Evolutionary conservation across 2,888 invertebrate genomes (phyloP).

Genomic region (Augochlorella aurata): DNA sequence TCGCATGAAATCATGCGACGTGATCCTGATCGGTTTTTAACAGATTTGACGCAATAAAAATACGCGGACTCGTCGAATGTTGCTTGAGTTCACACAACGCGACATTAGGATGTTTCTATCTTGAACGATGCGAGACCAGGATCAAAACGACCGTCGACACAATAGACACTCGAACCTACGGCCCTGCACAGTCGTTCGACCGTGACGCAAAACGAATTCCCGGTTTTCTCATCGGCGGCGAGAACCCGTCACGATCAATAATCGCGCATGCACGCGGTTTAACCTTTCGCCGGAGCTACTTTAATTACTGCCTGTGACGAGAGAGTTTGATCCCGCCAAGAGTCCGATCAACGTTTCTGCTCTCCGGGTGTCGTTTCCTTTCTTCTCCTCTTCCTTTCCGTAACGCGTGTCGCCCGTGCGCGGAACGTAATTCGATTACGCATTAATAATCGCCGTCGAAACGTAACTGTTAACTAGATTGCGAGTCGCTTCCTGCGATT

Average conservation of each 20-base stretch:
- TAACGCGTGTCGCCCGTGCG: background rate
- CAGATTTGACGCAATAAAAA: too few relatives aligned
- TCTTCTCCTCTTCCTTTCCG: background rate
- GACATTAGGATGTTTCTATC: too few relatives aligned
- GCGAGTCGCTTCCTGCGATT: background rate
- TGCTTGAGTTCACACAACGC: too few relatives aligned
- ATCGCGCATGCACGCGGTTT: conserved; percentile 39
- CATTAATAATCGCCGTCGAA: background rate
- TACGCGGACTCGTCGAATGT: too few relatives aligned
- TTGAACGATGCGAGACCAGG: too few relatives aligned
- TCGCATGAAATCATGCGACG: too few relatives aligned
- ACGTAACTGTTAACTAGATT: background rate
- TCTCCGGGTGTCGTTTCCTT: background rate
- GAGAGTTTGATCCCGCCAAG: conserved; percentile 1
- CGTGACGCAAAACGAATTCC: conserved; percentile 32
- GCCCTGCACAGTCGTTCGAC: background rate
- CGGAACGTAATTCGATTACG: background rate
- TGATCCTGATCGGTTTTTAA: too few relatives aligned
- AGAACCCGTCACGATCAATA: conserved; percentile 46
- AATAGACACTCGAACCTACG: conserved; percentile 20
- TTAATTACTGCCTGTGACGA: conserved; percentile 14
- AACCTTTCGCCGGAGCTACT: conserved; percentile 40
- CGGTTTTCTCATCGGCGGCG: conserved; percentile 8
- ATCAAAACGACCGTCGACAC: conserved; percentile 15
- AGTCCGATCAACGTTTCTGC: background rate